Percentiles rank a stretch among this genome's conserved stretches.
Evolutionary conservation across 1,140 invertebrate species (phyloP).

Genomic region (Trachymyrmex septentrionalis): DNA sequence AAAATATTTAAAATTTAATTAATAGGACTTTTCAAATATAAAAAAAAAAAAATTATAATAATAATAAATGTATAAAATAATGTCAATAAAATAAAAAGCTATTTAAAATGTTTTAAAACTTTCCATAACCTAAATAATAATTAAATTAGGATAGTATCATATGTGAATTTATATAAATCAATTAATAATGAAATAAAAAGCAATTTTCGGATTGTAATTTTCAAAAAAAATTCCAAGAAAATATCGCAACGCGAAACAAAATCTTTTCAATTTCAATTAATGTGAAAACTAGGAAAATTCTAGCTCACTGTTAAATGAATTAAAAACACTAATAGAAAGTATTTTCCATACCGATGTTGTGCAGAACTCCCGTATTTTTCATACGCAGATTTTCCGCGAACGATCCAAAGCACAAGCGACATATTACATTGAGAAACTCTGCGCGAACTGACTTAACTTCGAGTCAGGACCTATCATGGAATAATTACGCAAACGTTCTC

Average conservation of each 20-base stretch:
- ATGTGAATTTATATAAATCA: neutral
- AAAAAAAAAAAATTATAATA: neutral
- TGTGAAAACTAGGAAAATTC: neutral
- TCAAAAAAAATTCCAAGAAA: neutral
- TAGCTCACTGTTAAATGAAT: neutral
- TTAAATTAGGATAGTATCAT: neutral
- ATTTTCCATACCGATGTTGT: neutral
- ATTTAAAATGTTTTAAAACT: neutral
- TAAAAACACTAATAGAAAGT: neutral
- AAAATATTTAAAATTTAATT: constrained; percentile 16
- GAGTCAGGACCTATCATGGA: constrained; percentile 42
- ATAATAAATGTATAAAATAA: neutral
- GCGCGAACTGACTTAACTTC: constrained; percentile 38
- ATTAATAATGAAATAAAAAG: neutral
- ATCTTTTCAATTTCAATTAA: neutral
- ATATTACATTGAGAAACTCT: constrained; percentile 35
- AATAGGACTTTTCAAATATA: neutral
- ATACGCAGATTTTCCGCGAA: neutral
- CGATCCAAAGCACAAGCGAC: constrained; percentile 21
- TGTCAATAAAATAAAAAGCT: neutral
- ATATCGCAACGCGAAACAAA: neutral
- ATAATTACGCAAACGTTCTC: constrained; percentile 63
- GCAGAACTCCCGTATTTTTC: neutral
- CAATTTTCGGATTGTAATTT: neutral
- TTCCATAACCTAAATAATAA: constrained; percentile 14